Conservation (phyloP, 2,113 vertebrate species). For the Salminus brasiliensis region DNA sequence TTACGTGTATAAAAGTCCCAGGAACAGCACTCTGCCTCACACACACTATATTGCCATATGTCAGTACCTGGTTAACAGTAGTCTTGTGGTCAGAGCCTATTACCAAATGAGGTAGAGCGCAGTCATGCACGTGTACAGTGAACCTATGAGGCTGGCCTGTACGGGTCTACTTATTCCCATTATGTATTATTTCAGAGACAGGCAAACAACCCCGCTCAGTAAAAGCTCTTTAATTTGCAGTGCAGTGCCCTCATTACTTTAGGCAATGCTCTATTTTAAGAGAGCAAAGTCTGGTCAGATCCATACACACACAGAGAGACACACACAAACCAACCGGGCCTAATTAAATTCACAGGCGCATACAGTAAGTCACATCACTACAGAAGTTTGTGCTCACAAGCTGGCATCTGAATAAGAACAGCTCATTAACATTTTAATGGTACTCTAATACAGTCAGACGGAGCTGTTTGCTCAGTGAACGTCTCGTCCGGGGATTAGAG, state of each 20-base stretch:
- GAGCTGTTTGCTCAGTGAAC: not conserved
- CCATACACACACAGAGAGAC: conserved; percentile 52
- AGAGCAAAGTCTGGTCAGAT: conserved; percentile 40
- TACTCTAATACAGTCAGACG: not conserved
- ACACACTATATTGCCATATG: too few relatives aligned
- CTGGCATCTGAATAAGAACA: conserved; percentile 56
- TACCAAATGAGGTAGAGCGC: too few relatives aligned
- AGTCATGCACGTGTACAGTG: too few relatives aligned
- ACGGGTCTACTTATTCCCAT: too few relatives aligned
- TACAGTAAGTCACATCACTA: conserved; percentile 25
- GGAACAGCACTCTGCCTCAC: too few relatives aligned
- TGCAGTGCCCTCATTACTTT: conserved; percentile 57
- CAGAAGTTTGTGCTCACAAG: conserved; percentile 53
- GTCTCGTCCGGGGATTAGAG: not conserved
- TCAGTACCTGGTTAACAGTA: too few relatives aligned
- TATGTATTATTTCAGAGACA: not conserved
- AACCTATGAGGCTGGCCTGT: too few relatives aligned
- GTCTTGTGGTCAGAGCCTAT: too few relatives aligned
- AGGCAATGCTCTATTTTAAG: conserved; percentile 57
- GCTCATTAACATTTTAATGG: not conserved
- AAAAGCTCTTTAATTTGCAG: conserved; percentile 44
- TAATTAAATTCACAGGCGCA: conserved; percentile 57
- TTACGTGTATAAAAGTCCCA: too few relatives aligned
- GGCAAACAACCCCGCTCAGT: not conserved
- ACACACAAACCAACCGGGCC: conserved; percentile 54